phyloP scores from a whole-genome alignment of 2,113 vertebrate species.

The Guaruba guarouba region DNA sequence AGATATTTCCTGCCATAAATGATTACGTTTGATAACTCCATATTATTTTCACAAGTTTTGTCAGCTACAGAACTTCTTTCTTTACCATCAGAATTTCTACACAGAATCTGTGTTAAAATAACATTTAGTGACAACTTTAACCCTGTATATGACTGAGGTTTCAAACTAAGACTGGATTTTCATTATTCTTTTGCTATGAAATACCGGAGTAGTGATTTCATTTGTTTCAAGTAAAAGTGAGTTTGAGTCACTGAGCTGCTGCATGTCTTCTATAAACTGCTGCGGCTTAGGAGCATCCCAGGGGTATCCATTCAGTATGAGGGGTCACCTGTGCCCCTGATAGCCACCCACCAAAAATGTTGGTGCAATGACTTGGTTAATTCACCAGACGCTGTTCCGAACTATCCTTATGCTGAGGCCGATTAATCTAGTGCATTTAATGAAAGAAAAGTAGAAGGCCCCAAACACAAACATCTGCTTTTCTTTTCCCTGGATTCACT shows the following conservation, averaged over 20 bases:
- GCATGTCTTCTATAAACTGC: background rate
- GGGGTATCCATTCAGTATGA: background rate
- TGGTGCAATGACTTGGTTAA: background rate
- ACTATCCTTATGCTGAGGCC: background rate
- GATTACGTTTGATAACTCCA: background rate
- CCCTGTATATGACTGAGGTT: background rate
- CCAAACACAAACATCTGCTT: background rate
- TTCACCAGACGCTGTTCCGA: background rate
- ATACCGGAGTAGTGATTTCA: background rate
- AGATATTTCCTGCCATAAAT: slow-evolving; percentile 26
- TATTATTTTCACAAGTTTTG: background rate
- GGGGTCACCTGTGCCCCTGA: background rate
- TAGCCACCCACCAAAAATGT: background rate
- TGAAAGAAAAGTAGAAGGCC: background rate
- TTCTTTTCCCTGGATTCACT: background rate
- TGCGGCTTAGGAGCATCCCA: background rate
- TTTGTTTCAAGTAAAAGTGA: background rate
- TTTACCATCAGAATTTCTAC: background rate
- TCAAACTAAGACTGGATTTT: background rate
- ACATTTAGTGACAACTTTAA: background rate
- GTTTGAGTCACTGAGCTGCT: background rate
- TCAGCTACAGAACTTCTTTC: background rate
- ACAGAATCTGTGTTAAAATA: background rate
- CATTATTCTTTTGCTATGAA: background rate
- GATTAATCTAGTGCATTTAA: background rate